Evolutionary conservation across 2,113 vertebrate genomes (phyloP).

Genomic region (Mesembrinibis cayennensis): DNA sequence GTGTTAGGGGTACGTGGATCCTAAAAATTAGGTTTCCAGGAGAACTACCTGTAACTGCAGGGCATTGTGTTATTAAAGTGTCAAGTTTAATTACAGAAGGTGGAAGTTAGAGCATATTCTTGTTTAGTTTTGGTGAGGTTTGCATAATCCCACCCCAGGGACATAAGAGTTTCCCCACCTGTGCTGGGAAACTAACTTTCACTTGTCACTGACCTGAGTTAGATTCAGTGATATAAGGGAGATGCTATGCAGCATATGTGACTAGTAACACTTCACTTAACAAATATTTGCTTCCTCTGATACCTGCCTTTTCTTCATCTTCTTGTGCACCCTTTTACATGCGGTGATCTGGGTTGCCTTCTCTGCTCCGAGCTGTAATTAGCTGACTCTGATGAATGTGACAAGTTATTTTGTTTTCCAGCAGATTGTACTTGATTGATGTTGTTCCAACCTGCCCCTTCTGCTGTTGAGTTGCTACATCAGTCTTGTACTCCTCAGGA

Average conservation of each 20-base stretch:
- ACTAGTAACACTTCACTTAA: background rate
- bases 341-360: background rate
- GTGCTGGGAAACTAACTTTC: background rate
- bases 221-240: rapidly evolving
- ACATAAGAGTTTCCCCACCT: background rate
- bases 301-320: background rate
- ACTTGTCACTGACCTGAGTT: background rate
- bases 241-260: background rate
- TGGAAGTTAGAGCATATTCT: background rate
- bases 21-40: background rate
- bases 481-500: background rate
- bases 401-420: background rate
- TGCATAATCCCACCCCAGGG: background rate
- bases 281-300: background rate
- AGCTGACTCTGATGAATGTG: background rate
- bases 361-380: background rate
- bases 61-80: background rate
- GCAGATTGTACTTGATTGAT: background rate
- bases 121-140: background rate
- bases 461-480: background rate
- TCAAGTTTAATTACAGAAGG: background rate
- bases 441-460: background rate
- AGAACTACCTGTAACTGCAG: background rate
- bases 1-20: background rate
- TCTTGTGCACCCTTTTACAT: background rate